Evolutionary conservation across 2,888 invertebrate species (phyloP), one percentile per base, ranked within the genome.

Genomic region (Drosophila trichaetosa): DNA sequence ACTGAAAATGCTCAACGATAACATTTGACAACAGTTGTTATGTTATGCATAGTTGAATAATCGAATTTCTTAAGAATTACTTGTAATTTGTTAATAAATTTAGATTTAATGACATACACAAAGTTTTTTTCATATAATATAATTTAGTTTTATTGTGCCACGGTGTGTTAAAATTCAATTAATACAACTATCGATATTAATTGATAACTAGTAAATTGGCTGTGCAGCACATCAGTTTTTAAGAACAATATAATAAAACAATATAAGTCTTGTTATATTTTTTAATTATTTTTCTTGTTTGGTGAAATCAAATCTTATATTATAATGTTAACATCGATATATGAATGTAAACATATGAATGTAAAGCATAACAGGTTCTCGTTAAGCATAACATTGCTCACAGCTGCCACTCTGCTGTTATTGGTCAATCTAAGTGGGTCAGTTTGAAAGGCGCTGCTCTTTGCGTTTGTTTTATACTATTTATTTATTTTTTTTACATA

Each of bases 381-480:
- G 27, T 7, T 7, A 33, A 42, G 34, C 29, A 27, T 52, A 65
- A 78, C 74, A 77, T 66, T 36, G 33, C 63, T 38, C 48, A 58
- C 65, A 76, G 68, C 69, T 75, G 76, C 68, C 78, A 79, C 72
- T 79, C 79, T 79, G 79, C 76, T 79, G 80, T 79, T 79, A 76
- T 79, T 79, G 69, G 79, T 76, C 80, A 73, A 76, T 79, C 76
- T 72, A 79, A 76, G 49, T 79, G 69, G 79, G 79, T 79, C 79
- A 79, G 79, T 79, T 79, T 67, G 34, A 62, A 65, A 72, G 53
- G 66, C 62, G 78, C 76, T 76, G 79, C 66, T 60, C 63, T 66
- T 69, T 66, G 57, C 21, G 34, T n/a, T 57, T 51, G 57, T 53
- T 33, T 48, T 58, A 16, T 53, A 24, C 24, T 48, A 36, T 66